Base-by-base conservation (phyloP, 2,113 vertebrate species). In the Cynoglossus semilaevis region DNA sequence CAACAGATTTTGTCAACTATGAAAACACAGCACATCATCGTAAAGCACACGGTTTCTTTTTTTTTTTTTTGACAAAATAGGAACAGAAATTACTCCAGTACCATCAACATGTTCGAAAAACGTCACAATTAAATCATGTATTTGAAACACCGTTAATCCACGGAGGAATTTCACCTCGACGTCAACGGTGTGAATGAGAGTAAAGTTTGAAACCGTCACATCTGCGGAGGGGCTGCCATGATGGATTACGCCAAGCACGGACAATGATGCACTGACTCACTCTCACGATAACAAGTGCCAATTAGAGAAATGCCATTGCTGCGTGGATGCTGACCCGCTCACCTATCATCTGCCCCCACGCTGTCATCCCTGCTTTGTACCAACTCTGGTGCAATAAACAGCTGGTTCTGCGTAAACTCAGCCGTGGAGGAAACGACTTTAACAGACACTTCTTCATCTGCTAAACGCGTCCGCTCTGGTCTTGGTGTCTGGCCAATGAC, bases 291-390 rank as follows among this genome's bases (percentile, higher is more conserved):
- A 66, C 72, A 83, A 83, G 65, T 59, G 72, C 65, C 82, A 87
- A 85, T 86, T 86, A 83, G 70, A 73, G 65, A 87, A 85, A 84
- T 78, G 80, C 67, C 63, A 62, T 57, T 8, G 63, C 60, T 76
- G 37, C 60, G 61, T 42, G 45, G 61, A 74, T 16, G 52, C 48
- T 58, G 71, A 78, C 81, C 71, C 35, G 51, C 48, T 46, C 47
- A 7, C 62, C 69, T 44, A 46, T 61, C 64, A 65, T 47, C 66
- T 50, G 42, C 62, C 63, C 67, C 43, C 37, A 7, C 36, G 8
- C 45, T 45, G 50, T 15, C 40, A 13, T 49, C 57, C 47, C 52
- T 9, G 44, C 11, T 52, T 55, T 29, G 8, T 5, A 6, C 43
- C 43, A 38, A 50, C 52, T 43, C 7, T 3, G 42, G 43, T 15